Conservation (phyloP, 92 coral and sea anemone genomes). For the Siderastrea radians region DNA sequence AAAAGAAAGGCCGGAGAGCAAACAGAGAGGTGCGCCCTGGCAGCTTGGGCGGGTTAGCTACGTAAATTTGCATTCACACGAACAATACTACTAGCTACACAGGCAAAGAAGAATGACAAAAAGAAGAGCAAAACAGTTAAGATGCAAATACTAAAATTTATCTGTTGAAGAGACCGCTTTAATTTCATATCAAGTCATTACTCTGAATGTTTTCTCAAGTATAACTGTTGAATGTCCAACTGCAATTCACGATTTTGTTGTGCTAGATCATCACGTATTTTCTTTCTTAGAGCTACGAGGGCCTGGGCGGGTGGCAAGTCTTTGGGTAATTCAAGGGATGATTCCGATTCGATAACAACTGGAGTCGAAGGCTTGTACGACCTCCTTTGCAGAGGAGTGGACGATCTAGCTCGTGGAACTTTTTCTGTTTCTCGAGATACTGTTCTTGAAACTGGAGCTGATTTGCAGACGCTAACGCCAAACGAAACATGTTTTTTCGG, state of each 20-base stretch:
- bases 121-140: too few relatives aligned
- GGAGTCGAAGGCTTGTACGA: slow-evolving; percentile 55
- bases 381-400: slow-evolving; percentile 44
- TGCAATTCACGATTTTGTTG: slow-evolving; percentile 84
- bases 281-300: slow-evolving; percentile 75
- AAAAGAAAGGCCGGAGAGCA: too few relatives aligned
- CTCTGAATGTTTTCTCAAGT: slow-evolving; percentile 71
- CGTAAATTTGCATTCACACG: too few relatives aligned
- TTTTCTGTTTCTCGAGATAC: slow-evolving; percentile 8
- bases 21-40: too few relatives aligned
- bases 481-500: slow-evolving; percentile 3
- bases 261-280: slow-evolving; percentile 83
- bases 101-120: too few relatives aligned
- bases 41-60: too few relatives aligned
- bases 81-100: too few relatives aligned
- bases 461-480: slow-evolving; percentile 1
- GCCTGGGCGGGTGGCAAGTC: slow-evolving; percentile 87
- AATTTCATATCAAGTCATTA: not conserved
- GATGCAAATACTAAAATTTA: too few relatives aligned
- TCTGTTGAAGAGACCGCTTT: not conserved
- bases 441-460: slow-evolving; percentile 68
- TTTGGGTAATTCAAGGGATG: slow-evolving; percentile 72
- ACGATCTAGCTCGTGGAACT: slow-evolving; percentile 54
- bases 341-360: slow-evolving; percentile 56
- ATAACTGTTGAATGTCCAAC: slow-evolving; percentile 87